Base-by-base conservation (phyloP, 2,797 vertebrate genomes). In the Danio albolineatus region DNA sequence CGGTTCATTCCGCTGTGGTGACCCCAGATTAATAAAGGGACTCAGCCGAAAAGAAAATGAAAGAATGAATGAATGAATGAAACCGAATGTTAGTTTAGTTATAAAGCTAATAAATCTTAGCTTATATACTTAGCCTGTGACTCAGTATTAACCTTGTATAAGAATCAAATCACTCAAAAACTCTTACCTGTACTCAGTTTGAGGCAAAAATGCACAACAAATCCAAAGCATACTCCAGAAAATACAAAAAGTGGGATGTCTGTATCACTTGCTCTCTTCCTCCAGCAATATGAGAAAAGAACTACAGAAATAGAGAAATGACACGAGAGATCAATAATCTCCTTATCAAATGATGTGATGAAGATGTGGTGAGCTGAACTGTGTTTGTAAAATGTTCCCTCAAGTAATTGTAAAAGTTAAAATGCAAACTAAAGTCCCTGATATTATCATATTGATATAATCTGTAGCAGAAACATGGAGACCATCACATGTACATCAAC, bases 201-300 rank as follows among this genome's bases (percentile, higher is more conserved):
- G 17, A 75, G 12, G 41, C 46, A 62, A 0, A 0, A 3, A 10
- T 62, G 7, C 59, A 62, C 28, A 17, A 53, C 5, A 10, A 0
- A 0, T 41, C 4, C 59, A 41, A 13, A 51, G 6, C 0, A 0
- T 4, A 21, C 0, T 41, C 10, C 73, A 39, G 8, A 9, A 1
- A 0, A 0, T 62, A 19, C 0, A 1, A 44, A 44, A 39, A 0
- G 16, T 0, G 0, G 0, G 0, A 0, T 2, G 16, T 0, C 0
- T 19, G 7, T 2, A 6, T 75, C 2, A 13, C 41, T 59, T 62
- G 59, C 44, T 0, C 2, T 53, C 46, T 41, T 16, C 41, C 8
- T 75, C 73, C 73, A 75, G 59, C 0, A 12, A 62, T 43, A 16
- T 10, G 12, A 3, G 41, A 53, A 64, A 19, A 75, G 0, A 75